phyloP scores from a whole-genome alignment of 1,140 invertebrate genomes.

The Tetraneura akinire region DNA sequence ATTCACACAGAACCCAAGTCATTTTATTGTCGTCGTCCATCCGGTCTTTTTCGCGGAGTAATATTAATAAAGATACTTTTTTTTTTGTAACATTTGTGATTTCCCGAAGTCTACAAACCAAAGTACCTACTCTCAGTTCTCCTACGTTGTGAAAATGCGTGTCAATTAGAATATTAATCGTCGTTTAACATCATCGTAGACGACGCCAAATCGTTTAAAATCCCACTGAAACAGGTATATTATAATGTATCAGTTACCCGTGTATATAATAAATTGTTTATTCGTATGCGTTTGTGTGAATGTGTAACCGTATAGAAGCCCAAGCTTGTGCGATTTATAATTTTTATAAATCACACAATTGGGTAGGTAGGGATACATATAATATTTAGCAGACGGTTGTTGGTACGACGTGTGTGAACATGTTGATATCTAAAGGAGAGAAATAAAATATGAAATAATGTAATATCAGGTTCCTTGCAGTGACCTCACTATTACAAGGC shows the following conservation, averaged over 20 bases:
- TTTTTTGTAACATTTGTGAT: no score
- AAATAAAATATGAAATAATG: background rate
- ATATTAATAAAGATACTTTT: no score
- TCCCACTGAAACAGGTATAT: background rate
- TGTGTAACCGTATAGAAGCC: no score
- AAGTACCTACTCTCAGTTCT: no score
- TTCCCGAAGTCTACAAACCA: no score
- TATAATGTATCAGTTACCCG: background rate
- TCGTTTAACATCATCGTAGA: background rate
- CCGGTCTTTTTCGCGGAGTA: no score
- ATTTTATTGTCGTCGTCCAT: background rate
- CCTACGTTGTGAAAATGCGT: no score
- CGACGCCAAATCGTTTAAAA: background rate
- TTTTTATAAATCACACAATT: background rate
- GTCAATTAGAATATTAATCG: background rate
- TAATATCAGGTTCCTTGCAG: background rate
- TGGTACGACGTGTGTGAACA: background rate
- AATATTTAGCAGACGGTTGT: background rate
- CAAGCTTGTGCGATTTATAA: background rate
- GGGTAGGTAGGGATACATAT: slow-evolving; percentile 1
- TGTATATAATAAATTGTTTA: background rate
- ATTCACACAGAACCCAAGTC: background rate
- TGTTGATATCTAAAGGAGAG: background rate
- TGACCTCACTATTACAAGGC: slow-evolving; percentile 11
- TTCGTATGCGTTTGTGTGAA: background rate